These are phyloP conservation scores for Parazoanthus swiftii DNA, from an alignment of 92 coral and sea anemone genomes.

Conservation along the genomic window DNA sequence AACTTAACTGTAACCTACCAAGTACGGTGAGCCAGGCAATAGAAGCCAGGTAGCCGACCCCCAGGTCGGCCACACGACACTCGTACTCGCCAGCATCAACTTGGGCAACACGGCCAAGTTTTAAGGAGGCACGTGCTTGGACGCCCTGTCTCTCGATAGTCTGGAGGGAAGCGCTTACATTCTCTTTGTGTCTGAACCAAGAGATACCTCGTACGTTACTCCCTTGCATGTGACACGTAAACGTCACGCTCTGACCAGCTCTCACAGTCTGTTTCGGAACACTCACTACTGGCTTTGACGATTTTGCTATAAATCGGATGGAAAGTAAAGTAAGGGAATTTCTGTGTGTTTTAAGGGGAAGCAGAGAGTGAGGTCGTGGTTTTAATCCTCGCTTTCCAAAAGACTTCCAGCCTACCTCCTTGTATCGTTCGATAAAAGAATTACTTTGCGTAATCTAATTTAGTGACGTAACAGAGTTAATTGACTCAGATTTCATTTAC, in stretches of 20 bases:
- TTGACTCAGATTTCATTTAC: no score
- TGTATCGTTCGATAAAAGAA: no score
- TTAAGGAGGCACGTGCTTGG: conserved; percentile 10
- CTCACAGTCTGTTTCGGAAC: conserved; percentile 10
- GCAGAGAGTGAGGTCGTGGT: background rate
- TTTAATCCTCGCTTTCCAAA: no score
- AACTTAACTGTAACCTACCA: background rate
- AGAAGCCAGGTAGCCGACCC: conserved; percentile 30
- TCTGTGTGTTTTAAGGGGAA: background rate
- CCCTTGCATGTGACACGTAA: background rate
- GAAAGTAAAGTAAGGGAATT: background rate
- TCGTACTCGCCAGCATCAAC: conserved; percentile 38
- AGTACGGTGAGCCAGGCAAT: conserved; percentile 30
- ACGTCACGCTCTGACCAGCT: conserved; percentile 14
- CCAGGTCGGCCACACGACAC: conserved; percentile 24
- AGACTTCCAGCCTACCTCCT: no score
- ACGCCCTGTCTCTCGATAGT: conserved; percentile 7
- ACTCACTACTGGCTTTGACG: conserved; percentile 10
- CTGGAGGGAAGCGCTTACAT: background rate
- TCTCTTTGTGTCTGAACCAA: conserved; percentile 36
- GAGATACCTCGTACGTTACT: background rate
- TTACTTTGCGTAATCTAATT: no score
- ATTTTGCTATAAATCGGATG: background rate
- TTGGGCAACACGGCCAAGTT: background rate
- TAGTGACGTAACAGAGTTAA: no score